Evolutionary conservation across 1,140 invertebrate genomes (phyloP).

Genomic region (Trissolcus basalis): DNA sequence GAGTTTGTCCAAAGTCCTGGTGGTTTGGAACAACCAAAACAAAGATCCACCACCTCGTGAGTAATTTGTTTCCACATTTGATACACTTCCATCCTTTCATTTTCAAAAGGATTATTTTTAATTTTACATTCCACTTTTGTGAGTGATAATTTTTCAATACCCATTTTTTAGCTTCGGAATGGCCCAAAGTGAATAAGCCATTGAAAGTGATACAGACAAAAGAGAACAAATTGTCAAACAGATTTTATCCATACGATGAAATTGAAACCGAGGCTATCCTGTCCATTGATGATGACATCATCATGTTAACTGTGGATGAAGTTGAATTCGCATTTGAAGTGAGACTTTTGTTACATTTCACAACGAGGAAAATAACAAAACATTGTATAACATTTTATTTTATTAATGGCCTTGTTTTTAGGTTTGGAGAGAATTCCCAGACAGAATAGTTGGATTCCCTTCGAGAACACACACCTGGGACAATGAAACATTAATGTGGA

Average conservation of each 20-base stretch:
- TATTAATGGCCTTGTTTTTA: no score
- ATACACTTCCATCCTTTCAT: no score
- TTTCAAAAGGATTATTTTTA: no score
- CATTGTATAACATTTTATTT: no score
- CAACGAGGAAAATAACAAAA: no score
- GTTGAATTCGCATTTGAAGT: slow-evolving; percentile 92
- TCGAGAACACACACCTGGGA: slow-evolving; percentile 93
- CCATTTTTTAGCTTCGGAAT: slow-evolving; percentile 81
- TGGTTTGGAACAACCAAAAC: slow-evolving; percentile 95
- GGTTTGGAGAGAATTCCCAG: slow-evolving; percentile 95
- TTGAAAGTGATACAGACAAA: slow-evolving; percentile 93
- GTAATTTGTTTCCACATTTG: slow-evolving; percentile 50
- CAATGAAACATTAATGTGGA: slow-evolving; percentile 88
- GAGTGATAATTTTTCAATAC: slow-evolving; percentile 1
- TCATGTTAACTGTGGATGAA: slow-evolving; percentile 95
- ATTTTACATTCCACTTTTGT: no score
- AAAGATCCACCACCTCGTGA: slow-evolving; percentile 89
- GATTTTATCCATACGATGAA: slow-evolving; percentile 94
- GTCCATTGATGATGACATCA: slow-evolving; percentile 95
- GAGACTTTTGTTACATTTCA: slow-evolving; percentile 16
- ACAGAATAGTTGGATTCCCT: slow-evolving; percentile 94
- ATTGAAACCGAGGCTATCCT: slow-evolving; percentile 95
- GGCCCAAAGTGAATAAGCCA: slow-evolving; percentile 92
- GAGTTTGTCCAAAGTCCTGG: slow-evolving; percentile 89
- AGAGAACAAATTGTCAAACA: slow-evolving; percentile 94